These are phyloP conservation scores for Cataglyphis rosenhaueri DNA, from an alignment of 2,888 invertebrate genomes.

Conservation along the genomic window DNA sequence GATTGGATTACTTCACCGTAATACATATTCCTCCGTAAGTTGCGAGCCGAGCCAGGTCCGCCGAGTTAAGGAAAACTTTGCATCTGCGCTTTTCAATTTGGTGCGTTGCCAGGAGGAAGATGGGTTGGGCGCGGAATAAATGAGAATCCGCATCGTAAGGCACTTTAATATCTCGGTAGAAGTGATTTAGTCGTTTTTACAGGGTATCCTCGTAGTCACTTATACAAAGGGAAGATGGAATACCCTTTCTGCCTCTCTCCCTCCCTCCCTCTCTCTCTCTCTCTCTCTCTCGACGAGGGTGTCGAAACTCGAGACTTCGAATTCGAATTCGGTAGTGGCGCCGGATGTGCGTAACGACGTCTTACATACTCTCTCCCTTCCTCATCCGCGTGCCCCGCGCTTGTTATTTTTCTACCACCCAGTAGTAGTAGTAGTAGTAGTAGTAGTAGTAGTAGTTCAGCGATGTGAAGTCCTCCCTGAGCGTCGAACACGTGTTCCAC, in stretches of 20 bases:
- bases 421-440: background rate
- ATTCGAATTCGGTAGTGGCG: conserved; percentile 74
- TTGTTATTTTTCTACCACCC: conserved; percentile 83
- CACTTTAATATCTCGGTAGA: conserved; percentile 80
- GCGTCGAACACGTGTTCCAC: conserved; percentile 84
- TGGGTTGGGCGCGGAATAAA: conserved; percentile 67
- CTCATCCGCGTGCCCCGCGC: conserved; percentile 72
- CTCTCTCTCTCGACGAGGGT: conserved; percentile 19
- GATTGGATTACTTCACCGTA: conserved; percentile 74
- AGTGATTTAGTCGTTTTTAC: conserved; percentile 68
- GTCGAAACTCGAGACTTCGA: conserved; percentile 65
- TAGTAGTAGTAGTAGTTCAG: conserved; percentile 50
- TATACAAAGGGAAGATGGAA: conserved; percentile 56
- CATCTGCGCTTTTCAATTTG: conserved; percentile 83
- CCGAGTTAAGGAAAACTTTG: conserved; percentile 73
- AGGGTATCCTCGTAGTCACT: conserved; percentile 62
- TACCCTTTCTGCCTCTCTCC: background rate
- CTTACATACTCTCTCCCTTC: conserved; percentile 82
- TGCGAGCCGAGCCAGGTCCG: conserved; percentile 63
- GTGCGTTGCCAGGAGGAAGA: conserved; percentile 78
- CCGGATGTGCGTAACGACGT: conserved; percentile 85
- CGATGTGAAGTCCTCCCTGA: conserved; percentile 70
- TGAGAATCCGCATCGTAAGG: conserved; percentile 71
- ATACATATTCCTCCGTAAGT: conserved; percentile 72
- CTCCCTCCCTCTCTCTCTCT: conserved; percentile 1